These are phyloP conservation scores for Lathamus discolor DNA, from an alignment of 2,113 vertebrate genomes.

Conservation along the genomic window DNA sequence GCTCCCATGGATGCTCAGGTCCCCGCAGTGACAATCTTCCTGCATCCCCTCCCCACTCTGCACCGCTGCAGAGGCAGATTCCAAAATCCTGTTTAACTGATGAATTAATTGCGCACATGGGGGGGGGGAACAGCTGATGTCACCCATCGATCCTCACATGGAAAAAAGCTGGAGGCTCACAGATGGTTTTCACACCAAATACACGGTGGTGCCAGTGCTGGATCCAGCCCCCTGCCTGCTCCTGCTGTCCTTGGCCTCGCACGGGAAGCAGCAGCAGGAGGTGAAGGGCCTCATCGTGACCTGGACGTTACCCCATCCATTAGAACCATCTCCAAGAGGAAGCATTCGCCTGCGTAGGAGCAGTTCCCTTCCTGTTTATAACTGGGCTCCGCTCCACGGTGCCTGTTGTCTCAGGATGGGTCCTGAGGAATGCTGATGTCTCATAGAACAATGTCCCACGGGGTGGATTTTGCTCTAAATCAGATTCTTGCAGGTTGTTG, in stretches of 20 bases:
- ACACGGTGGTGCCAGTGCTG: not conserved
- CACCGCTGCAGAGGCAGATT: accelerated
- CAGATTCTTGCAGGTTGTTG: not conserved
- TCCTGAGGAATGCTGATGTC: not conserved
- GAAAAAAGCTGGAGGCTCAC: not conserved
- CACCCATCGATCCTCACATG: not conserved
- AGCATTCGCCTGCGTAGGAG: not conserved
- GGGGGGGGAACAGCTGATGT: accelerated
- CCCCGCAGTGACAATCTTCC: not conserved
- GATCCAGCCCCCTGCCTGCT: not conserved
- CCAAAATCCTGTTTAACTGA: not conserved
- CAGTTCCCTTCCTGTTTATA: slow-evolving; percentile 35
- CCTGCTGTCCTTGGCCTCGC: not conserved
- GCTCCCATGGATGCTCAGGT: not conserved
- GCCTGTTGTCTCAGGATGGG: not conserved
- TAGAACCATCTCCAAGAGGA: not conserved
- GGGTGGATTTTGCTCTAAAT: not conserved
- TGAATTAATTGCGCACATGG: not conserved
- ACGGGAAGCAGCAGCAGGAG: not conserved
- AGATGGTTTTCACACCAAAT: not conserved
- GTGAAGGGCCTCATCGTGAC: not conserved
- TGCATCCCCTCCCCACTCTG: not conserved
- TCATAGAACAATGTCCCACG: not conserved
- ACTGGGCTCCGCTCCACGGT: not conserved
- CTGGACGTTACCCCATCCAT: not conserved